Base-by-base conservation (phyloP, 2,113 vertebrate genomes). In the Sus scrofa region DNA sequence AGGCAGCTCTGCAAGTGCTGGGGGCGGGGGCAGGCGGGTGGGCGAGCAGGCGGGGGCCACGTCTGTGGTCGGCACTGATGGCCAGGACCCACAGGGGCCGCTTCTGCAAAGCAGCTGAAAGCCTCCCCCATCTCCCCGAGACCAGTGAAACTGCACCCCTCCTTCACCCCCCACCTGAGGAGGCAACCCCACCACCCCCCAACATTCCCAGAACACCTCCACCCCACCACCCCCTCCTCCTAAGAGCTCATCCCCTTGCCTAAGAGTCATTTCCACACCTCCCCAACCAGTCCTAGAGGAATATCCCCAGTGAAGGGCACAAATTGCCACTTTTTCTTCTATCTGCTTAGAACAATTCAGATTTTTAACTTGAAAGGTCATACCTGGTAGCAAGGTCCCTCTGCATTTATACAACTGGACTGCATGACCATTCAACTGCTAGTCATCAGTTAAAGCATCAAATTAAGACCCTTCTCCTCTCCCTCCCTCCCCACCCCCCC, bases 1-100 rank as follows among this genome's bases (percentile, higher is more conserved):
- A 98, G 98, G 99, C 98, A 97, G 98, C 87, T 99, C 98, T 98
- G 98, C 98, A 99, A 99, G 99, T 99, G 99, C 99, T 99, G 98
- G 99, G 98, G 98, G 5, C 44, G 44, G 97, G 98, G 81, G 78
- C 24, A 0, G 81, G 88, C 97, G 78, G 86, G 89, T 27, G 4
- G 70, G 86, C 98, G 95, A 63, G 92, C 44, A 8, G 95, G 86
- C 68, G 54, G 34, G 89, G 82, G 65, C 90, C 87, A 82, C 0
- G 1, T 77, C 85, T 39, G 34, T 9, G 54, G 84, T 65, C 8
- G 1, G 81, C 77, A 81, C 73, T 37, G 44, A 67, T 19, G 39
- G 81, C 70, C 19, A 74, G 98, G 98, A 98, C 98, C 98, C 98
- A 97, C 97, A 94, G 97, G 7, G 96, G 97, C 97, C 98, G 97